A percentile compares a stretch with the other conserved stretches of the same genome.
These are phyloP conservation scores for Germaria angustata DNA, from an alignment of 2,888 invertebrate species.

Conservation along the genomic window DNA sequence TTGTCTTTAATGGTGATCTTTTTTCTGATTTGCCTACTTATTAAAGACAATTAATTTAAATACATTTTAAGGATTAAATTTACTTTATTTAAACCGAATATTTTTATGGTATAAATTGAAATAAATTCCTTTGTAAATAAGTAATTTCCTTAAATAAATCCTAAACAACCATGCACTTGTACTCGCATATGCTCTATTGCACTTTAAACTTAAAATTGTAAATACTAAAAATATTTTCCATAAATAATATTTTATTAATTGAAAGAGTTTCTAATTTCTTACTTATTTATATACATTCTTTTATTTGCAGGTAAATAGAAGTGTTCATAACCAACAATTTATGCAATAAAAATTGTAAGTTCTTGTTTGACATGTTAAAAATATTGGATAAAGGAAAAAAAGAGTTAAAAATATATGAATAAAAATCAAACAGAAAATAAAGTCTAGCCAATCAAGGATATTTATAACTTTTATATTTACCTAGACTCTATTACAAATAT, in stretches of 20 bases:
- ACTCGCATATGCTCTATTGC: no score
- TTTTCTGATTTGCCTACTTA: no score
- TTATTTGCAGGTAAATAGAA: slow-evolving; percentile 63
- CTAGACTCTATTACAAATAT: slow-evolving; percentile 60
- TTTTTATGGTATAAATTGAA: no score
- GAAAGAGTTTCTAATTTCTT: slow-evolving; percentile 48
- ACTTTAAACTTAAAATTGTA: background rate
- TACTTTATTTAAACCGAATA: no score
- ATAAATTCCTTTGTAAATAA: no score
- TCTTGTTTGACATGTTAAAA: background rate
- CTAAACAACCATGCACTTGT: no score
- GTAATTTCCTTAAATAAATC: no score
- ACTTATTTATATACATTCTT: slow-evolving; percentile 3
- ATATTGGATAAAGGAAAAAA: background rate
- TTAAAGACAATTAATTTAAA: no score
- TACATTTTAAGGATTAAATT: no score
- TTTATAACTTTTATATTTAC: slow-evolving; percentile 64
- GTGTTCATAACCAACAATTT: slow-evolving; percentile 25
- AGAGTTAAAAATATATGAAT: background rate
- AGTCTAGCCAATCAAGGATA: slow-evolving; percentile 67
- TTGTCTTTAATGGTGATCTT: no score
- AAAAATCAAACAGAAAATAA: slow-evolving; percentile 54
- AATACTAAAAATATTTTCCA: background rate
- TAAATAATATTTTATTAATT: slow-evolving; percentile 44
- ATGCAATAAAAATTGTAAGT: slow-evolving; percentile 50